Base-by-base conservation (phyloP, 2,888 invertebrate species). In the Machimus atricapillus region DNA sequence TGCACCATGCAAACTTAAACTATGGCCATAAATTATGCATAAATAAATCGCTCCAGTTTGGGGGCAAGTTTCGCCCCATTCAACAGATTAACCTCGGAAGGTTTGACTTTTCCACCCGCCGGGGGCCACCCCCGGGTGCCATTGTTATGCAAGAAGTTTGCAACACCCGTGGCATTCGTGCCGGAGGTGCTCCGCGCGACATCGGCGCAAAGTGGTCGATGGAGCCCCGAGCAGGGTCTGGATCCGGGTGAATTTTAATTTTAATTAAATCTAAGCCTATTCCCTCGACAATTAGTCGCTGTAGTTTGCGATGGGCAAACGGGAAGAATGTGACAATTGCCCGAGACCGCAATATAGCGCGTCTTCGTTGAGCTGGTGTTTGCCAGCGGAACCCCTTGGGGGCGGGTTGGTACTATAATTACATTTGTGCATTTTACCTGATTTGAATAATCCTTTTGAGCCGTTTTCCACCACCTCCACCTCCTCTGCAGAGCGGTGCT, bases 401-500 rank as follows among this genome's bases (percentile, higher is more conserved):
- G 23, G 8, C 27, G 52, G 73, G 37, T 46, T 27, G 37, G 85
- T 85, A 34, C 83, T 77, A 85, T 87, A 88, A 88, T 88, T 88
- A 87, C 66, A 79, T 86, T 88, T 87, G 86, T 73, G 87, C 86
- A 88, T 85, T 88, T 88, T 88, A 88, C 88, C 88, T 88, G 83
- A 87, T 88, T 88, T 88, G 86, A 87, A 88, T 88, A 88, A 88
- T 88, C 88, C 88, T 87, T 40, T 31, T 77, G 73, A 43, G 74
- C n/a, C 34, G 52, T 81, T 34, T 56, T 81, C 31, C n/a, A 46
- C 31, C n/a, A 27, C 16, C 16, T 31, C 46, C 23, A 2, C 43
- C 85, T 31, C 52, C 66, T 19, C 66, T 66, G 66, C 66, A 66
- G 6, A 23, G 23, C 79, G 9, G 2, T 66, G 23, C 12, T 73